These are phyloP conservation scores for Tapera naevia DNA, from an alignment of 2,797 vertebrate species.

Conservation along the genomic window DNA sequence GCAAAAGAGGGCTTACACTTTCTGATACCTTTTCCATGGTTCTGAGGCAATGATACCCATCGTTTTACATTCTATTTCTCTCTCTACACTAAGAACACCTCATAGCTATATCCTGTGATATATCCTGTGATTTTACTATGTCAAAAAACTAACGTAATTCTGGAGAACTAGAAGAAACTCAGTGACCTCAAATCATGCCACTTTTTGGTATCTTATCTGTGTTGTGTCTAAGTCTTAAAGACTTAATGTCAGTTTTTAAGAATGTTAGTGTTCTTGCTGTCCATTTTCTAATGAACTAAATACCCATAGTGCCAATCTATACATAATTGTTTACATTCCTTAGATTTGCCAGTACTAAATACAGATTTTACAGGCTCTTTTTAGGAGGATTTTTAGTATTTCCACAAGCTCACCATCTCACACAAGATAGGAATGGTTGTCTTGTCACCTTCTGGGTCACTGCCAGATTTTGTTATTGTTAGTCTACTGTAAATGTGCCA, in stretches of 20 bases:
- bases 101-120: background rate
- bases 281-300: background rate
- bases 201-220: background rate
- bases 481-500: background rate
- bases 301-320: background rate
- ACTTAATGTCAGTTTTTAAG: background rate
- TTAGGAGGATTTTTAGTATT: background rate
- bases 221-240: background rate
- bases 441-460: background rate
- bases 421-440: background rate
- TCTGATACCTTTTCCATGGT: background rate
- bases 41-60: background rate
- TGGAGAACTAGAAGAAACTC: background rate
- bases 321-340: background rate
- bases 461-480: background rate
- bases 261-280: background rate
- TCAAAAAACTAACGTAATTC: background rate
- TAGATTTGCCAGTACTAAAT: background rate
- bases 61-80: background rate
- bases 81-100: background rate
- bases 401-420: background rate
- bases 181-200: background rate
- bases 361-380: background rate
- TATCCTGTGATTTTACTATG: background rate
- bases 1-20: background rate